Percentiles rank a stretch among this genome's conserved stretches.
These are phyloP conservation scores for Centruroides sculpturatus DNA, from an alignment of 1,140 invertebrate genomes.

Conservation along the genomic window DNA sequence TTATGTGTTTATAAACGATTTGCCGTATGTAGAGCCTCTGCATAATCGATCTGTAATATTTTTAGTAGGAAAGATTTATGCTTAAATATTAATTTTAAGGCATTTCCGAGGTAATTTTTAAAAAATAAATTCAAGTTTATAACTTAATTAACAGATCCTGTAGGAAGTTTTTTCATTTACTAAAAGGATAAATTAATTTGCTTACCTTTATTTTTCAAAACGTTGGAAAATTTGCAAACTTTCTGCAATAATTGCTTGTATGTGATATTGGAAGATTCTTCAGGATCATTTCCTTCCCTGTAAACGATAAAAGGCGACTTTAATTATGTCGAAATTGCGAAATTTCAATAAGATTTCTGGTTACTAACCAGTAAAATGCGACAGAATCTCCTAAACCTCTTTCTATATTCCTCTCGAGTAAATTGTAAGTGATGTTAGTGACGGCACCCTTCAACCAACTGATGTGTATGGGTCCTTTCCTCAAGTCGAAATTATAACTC, in stretches of 20 bases:
- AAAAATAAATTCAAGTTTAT: too few species aligned
- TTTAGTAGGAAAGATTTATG: too few species aligned
- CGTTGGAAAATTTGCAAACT: constrained; percentile 90
- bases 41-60: too few species aligned
- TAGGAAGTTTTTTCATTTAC: too few species aligned
- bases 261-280: constrained; percentile 71
- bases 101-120: too few species aligned
- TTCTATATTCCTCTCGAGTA: constrained; percentile 77
- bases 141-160: too few species aligned
- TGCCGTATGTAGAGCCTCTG: too few species aligned
- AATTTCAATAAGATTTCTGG: too few species aligned
- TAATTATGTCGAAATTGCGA: too few species aligned
- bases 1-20: too few species aligned
- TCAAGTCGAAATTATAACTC: constrained; percentile 82
- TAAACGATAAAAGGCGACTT: constrained; percentile 7
- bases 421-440: constrained; percentile 92
- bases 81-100: too few species aligned
- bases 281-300: constrained; percentile 89
- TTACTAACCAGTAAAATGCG: constrained; percentile 84
- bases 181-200: too few species aligned
- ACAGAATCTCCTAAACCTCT: constrained; percentile 71
- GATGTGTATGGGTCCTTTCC: constrained; percentile 72
- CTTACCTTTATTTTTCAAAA: constrained; percentile 35
- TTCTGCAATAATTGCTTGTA: constrained; percentile 74
- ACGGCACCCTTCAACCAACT: constrained; percentile 89